Evolutionary conservation across 2,113 vertebrate species (phyloP), one percentile per base, ranked within the genome.

Genomic region (Ageneiosus marmoratus): DNA sequence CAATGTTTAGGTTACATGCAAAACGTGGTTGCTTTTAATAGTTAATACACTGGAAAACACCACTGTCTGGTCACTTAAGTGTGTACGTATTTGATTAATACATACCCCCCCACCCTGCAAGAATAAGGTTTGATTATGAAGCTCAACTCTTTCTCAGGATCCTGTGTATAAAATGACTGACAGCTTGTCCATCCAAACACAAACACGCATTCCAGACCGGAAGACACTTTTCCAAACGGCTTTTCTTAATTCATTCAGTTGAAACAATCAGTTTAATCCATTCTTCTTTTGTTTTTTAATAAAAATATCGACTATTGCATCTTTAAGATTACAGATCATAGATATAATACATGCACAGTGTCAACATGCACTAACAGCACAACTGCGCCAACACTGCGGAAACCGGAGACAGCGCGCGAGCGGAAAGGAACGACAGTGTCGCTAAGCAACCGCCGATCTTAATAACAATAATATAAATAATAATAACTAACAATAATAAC

Each of bases 321-420:
- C 48, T 75, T 75, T 5, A 29, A 51, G 6, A 50, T 46, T 29
- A 16, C 2, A 24, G 3, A 2, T 41, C 12, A 24, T 37, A 18
- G 13, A 65, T 7, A 2, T 6, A 63, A 0, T 65, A 8, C 5
- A 20, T 8, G 2, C 11, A 34, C 48, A 65, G 9, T 51, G 60
- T 69, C 5, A 20, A 13, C 67, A 13, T 34, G 37, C 70, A 79
- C 48, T 16, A 51, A 74, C 37, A 15, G 11, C 44, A 50, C 58
- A 67, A 83, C 82, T 84, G 85, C 83, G 83, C 80, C 87, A 88
- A 24, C 73, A 72, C 83, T 88, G 82, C 84, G 29, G 51, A 60
- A 79, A 84, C 50, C 46, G 34, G n/a, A 55, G 15, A 79, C 34
- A 27, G 16, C 37, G 67, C 41, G 67, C 37, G 67, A 46, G 22